phyloP scores from a whole-genome alignment of 2,797 vertebrate species.

The Peromyscus eremicus region DNA sequence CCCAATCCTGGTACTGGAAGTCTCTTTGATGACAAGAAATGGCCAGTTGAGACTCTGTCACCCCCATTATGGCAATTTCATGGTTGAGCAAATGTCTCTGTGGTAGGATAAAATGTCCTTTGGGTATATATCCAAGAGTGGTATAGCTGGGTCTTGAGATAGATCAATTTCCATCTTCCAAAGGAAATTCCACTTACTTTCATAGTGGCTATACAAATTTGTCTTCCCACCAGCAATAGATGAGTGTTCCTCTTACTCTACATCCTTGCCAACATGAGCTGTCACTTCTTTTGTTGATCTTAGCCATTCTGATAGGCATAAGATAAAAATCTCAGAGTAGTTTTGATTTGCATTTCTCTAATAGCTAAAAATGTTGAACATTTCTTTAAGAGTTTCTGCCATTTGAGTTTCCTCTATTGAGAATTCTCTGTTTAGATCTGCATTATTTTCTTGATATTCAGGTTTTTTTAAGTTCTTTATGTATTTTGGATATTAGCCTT shows the following conservation, averaged over 20 bases:
- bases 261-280: background rate
- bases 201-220: background rate
- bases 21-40: background rate
- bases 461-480: too few species aligned
- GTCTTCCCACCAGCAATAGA: background rate
- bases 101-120: background rate
- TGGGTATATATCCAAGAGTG: background rate
- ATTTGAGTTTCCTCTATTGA: background rate
- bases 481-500: background rate
- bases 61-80: background rate
- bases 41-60: background rate
- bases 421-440: background rate
- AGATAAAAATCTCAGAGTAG: conserved; percentile 18
- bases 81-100: background rate
- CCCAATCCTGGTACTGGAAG: background rate
- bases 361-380: background rate
- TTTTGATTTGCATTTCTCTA: background rate
- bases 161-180: background rate
- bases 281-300: background rate
- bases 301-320: background rate
- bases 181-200: background rate
- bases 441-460: background rate
- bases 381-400: background rate
- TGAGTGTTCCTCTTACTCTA: background rate
- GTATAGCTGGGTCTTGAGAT: background rate